phyloP scores from a whole-genome alignment of 2,113 vertebrate species.

The Aptenodytes patagonicus region DNA sequence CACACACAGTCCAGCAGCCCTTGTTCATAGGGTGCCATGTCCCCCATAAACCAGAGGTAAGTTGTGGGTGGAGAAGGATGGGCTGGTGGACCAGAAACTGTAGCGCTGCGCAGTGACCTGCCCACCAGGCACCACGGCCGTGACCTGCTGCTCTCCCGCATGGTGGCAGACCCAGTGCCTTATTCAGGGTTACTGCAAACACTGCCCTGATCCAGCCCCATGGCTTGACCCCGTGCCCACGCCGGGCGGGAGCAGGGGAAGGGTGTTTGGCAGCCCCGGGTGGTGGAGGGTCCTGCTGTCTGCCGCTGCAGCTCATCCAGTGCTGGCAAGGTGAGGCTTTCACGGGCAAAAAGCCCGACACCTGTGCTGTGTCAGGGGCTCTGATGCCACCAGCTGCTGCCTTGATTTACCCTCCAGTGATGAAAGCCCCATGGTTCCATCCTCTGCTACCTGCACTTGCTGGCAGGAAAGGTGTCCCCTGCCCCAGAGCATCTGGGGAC shows the following conservation, averaged over 20 bases:
- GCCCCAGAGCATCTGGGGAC: not conserved
- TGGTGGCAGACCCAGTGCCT: not conserved
- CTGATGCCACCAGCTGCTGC: not conserved
- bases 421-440: not conserved
- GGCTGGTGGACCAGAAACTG: not conserved
- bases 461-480: not conserved
- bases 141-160: accelerated
- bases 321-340: not conserved
- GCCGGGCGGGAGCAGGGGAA: not conserved
- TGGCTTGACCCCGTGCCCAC: accelerated
- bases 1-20: not conserved
- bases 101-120: accelerated
- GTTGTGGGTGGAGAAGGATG: not conserved
- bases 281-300: not conserved
- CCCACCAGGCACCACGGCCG: accelerated
- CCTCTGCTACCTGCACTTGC: not conserved
- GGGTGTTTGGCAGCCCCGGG: not conserved
- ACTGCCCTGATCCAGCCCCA: not conserved
- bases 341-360: accelerated
- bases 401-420: not conserved
- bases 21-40: not conserved
- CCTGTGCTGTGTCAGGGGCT: not conserved
- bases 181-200: not conserved
- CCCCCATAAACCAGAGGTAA: not conserved
- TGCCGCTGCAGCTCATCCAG: not conserved